A percentile compares a stretch with the other conserved stretches of the same genome.
These are phyloP conservation scores for Riptortus pedestris DNA, from an alignment of 1,140 invertebrate genomes.

Conservation along the genomic window DNA sequence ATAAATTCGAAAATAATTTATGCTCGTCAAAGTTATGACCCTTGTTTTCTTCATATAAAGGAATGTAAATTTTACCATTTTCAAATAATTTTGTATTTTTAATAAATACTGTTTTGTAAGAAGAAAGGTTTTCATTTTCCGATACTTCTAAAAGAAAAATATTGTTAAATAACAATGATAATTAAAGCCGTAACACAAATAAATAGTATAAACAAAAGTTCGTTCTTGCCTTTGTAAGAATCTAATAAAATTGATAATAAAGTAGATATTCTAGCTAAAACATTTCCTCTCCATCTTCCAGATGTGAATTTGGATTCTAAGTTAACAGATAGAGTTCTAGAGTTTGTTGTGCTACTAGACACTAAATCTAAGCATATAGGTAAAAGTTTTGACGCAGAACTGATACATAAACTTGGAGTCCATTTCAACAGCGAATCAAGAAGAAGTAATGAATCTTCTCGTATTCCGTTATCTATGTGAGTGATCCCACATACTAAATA, in stretches of 20 bases:
- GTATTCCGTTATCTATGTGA: constrained; percentile 64
- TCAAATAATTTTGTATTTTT: no score
- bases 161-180: no score
- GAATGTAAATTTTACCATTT: no score
- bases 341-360: constrained; percentile 16
- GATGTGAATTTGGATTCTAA: constrained; percentile 25
- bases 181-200: no score
- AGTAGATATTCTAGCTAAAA: constrained; percentile 21
- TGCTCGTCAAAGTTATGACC: no score
- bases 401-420: constrained; percentile 48
- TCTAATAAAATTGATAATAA: constrained; percentile 17
- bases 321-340: constrained; percentile 28
- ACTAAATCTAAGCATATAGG: constrained; percentile 71
- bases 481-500: constrained; percentile 79
- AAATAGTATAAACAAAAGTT: no score
- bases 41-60: no score
- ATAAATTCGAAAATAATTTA: no score
- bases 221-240: not conserved
- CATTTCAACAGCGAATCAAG: constrained; percentile 58
- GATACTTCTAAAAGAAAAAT: no score
- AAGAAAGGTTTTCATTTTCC: no score
- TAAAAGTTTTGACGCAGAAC: constrained; percentile 55
- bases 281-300: constrained; percentile 27
- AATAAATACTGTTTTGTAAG: no score
- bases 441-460: constrained; percentile 67